phyloP scores from a whole-genome alignment of 2,888 invertebrate genomes.

The Drosophila cognata region DNA sequence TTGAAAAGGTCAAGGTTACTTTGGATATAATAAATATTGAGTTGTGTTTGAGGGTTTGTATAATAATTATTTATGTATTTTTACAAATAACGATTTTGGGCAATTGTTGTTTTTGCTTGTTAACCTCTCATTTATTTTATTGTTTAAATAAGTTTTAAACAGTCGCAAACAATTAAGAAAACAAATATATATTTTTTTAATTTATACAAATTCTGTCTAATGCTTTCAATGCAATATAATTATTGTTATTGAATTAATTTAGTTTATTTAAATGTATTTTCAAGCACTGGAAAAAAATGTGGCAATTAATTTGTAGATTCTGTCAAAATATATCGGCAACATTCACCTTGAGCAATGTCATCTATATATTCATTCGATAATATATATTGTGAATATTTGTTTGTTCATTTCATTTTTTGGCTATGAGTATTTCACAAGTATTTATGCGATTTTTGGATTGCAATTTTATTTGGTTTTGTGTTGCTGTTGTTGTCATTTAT shows the following conservation, averaged over 20 bases:
- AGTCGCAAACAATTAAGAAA: background rate
- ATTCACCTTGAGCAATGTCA: constrained; percentile 63
- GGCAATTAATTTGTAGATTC: constrained; percentile 59
- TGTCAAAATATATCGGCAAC: constrained; percentile 55
- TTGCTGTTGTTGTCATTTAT: constrained; percentile 48
- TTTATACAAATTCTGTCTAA: background rate
- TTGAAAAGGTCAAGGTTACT: constrained; percentile 59
- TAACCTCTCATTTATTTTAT: background rate
- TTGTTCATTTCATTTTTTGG: constrained; percentile 23
- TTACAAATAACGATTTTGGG: background rate
- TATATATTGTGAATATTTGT: constrained; percentile 37
- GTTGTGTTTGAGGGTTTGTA: constrained; percentile 9
- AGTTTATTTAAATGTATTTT: background rate
- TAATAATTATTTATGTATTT: background rate
- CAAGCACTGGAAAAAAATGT: constrained; percentile 2
- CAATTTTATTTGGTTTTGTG: constrained; percentile 9
- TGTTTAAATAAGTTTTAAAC: background rate
- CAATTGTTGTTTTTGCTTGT: background rate
- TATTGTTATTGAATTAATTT: background rate
- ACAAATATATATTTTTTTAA: background rate
- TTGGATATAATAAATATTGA: constrained; percentile 42
- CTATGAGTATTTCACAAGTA: constrained; percentile 28
- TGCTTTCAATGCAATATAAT: background rate
- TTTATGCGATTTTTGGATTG: constrained; percentile 31
- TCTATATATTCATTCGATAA: constrained; percentile 47